Evolutionary conservation across 2,888 invertebrate genomes (phyloP), one percentile per base, ranked within the genome.

Genomic region (Catocala nupta): DNA sequence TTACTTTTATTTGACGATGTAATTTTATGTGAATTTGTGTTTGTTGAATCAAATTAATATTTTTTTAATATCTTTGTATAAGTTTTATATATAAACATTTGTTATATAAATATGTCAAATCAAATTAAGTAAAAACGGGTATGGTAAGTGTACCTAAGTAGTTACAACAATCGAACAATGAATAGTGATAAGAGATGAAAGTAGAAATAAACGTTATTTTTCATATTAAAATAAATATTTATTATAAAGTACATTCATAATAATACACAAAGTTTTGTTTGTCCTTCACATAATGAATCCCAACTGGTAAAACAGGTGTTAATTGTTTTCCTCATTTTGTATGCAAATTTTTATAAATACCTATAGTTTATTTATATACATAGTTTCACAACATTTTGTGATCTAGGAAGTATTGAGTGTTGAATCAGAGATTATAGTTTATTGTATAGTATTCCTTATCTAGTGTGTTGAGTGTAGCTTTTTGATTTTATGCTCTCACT

Each of bases 331-430:
- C 75, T 74, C 36, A 59, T 77, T 36, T 53, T 42, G 36, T 63
- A 64, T 61, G 49, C 58, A 60, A 64, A 60, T 72, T 57, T n/a
- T 13, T 25, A 57, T 56, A 55, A 48, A 34, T 44, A 12, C 36
- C 5, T 36, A 13, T 45, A 10, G 45, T 54, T 36, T 36, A 36
- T 36, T 43, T 25, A 51, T 25, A 25, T 25, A 25, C 25, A 25
- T 3, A 25, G 25, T 25, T 25, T 25, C 25, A 39, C 9, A 39
- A 1, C 6, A 39, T 39, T 72, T 61, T 59, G 61, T 50, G 52
- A 61, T 55, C 57, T 63, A 75, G 73, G 71, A 79, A 81, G 70
- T 39, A 52, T 69, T 58, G 48, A 57, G 42, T 75, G 67, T 78
- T 73, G 74, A 69, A 63, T 65, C 55, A 63, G 59, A 70, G 55